Evolutionary conservation across 2,888 invertebrate genomes (phyloP).

Genomic region (Octodonta nipae): DNA sequence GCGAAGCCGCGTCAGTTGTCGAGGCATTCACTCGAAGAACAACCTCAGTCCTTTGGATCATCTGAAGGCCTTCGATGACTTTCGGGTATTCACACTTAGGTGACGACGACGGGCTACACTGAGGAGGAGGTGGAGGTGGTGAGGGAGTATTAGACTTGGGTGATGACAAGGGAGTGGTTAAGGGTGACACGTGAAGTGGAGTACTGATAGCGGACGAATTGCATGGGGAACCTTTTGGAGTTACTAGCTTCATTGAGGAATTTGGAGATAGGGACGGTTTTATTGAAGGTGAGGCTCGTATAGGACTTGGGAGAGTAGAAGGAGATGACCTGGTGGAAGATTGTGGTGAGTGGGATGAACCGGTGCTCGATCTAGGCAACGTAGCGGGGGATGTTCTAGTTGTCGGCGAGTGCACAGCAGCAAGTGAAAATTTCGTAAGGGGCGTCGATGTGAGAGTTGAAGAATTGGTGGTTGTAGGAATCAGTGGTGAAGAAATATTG

Average conservation of each 20-base stretch:
- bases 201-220: conserved; percentile 11
- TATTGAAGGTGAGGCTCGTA: conserved; percentile 19
- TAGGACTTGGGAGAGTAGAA: conserved; percentile 12
- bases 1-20: conserved; percentile 44
- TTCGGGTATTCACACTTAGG: conserved; percentile 25
- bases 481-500: conserved; percentile 6
- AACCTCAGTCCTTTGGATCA: conserved; percentile 51
- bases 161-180: conserved; percentile 25
- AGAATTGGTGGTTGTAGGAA: conserved; percentile 6
- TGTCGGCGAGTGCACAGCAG: conserved; percentile 7
- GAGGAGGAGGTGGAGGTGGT: conserved; percentile 20
- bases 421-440: conserved; percentile 12
- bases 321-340: conserved; percentile 6
- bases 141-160: conserved; percentile 13
- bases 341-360: conserved; percentile 1
- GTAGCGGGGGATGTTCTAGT: conserved; percentile 10
- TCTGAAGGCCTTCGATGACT: conserved; percentile 40
- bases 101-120: conserved; percentile 26
- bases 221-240: conserved; percentile 23
- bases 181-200: conserved; percentile 18
- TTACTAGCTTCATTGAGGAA: conserved; percentile 23
- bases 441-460: conserved; percentile 12
- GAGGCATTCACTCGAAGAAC: conserved; percentile 47
- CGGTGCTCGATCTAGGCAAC: conserved; percentile 6
- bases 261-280: conserved; percentile 29